These are phyloP conservation scores for Scaptomyza cyrtandrae DNA, from an alignment of 2,888 invertebrate species.

Conservation along the genomic window DNA sequence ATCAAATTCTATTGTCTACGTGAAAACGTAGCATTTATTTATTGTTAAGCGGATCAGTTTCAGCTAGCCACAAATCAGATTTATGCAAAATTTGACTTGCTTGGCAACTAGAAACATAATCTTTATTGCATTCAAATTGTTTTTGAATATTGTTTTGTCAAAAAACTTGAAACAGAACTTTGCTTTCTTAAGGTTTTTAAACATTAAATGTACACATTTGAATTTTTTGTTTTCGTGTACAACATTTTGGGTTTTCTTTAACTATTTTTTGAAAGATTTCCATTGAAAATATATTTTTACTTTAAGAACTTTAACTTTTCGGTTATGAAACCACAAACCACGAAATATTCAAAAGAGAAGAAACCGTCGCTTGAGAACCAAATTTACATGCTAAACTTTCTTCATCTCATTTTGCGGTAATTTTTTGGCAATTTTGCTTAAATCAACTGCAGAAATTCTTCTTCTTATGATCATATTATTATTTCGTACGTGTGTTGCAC, in stretches of 20 bases:
- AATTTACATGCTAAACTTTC: conserved; percentile 60
- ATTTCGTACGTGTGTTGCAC: conserved; percentile 68
- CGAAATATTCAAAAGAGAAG: no score
- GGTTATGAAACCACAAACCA: conserved; percentile 5
- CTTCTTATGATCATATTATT: conserved; percentile 42
- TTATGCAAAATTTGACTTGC: background rate
- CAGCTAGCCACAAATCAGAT: conserved; percentile 10
- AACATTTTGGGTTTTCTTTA: background rate
- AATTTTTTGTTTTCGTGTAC: background rate
- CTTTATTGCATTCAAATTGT: background rate
- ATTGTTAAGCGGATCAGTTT: conserved; percentile 70
- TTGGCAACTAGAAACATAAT: background rate
- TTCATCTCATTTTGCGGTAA: conserved; percentile 7
- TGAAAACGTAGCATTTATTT: background rate
- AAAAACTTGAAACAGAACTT: no score
- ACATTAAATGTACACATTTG: no score
- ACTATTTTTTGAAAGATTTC: background rate
- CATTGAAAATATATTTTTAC: no score
- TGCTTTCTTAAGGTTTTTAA: no score
- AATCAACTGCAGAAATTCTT: conserved; percentile 27
- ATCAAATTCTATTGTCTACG: conserved; percentile 41
- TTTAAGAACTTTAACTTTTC: no score
- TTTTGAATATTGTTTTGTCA: background rate
- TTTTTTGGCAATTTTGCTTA: conserved; percentile 61
- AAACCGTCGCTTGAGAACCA: no score